Conservation (phyloP, 2,888 invertebrate species). For the Chrysodeixis includens region DNA sequence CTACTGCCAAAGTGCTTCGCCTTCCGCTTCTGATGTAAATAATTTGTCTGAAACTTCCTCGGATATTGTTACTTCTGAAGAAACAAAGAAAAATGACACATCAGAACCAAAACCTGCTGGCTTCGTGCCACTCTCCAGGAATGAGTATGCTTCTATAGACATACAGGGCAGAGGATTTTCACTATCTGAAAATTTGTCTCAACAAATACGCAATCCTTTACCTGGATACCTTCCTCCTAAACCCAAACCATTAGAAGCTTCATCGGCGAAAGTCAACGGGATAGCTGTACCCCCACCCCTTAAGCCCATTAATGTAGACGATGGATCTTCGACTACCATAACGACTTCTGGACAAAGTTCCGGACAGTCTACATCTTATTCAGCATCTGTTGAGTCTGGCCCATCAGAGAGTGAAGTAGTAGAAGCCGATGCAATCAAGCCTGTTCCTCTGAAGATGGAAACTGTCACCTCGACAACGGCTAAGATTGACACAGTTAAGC, state of each 20-base stretch:
- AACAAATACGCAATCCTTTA: not conserved
- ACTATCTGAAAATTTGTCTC: not conserved
- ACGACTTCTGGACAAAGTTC: conserved; percentile 6
- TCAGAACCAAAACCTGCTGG: not conserved
- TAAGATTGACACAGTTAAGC: conserved; percentile 13
- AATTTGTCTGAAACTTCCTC: not conserved
- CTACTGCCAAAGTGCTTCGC: not conserved
- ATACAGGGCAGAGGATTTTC: not conserved
- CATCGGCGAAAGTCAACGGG: conserved; percentile 28
- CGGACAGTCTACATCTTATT: conserved; percentile 7
- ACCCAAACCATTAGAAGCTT: conserved; percentile 7
- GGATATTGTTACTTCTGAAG: not conserved
- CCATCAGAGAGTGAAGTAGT: conserved; percentile 10
- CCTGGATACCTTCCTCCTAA: conserved; percentile 5
- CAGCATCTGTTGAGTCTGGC: conserved; percentile 19
- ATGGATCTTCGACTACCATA: conserved; percentile 9
- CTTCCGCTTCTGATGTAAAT: not conserved
- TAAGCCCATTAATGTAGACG: not conserved
- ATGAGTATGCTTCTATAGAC: not conserved
- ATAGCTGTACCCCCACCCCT: not conserved
- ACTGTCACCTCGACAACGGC: conserved; percentile 11
- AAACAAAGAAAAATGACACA: not conserved
- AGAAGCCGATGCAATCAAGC: conserved; percentile 14
- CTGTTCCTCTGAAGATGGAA: conserved; percentile 9
- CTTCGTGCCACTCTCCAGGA: not conserved